Evolutionary conservation across 2,888 invertebrate genomes (phyloP), one percentile per base, ranked within the genome.

Genomic region (Apotomis capreana): DNA sequence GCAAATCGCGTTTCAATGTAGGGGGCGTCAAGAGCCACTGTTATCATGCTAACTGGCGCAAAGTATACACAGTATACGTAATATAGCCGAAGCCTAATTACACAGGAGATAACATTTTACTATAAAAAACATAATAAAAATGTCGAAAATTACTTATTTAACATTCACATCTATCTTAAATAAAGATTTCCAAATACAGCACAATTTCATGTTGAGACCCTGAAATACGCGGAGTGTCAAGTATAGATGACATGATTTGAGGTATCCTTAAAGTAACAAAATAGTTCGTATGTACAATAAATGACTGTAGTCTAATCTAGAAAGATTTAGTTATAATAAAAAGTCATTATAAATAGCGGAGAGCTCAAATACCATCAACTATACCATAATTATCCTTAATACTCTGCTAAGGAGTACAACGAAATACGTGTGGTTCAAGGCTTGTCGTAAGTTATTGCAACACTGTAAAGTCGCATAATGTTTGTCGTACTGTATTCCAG

Each of bases 81-180:
- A 49, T 70, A 64, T 70, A 62, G 62, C 74, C 68, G 74, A 73
- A 74, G 69, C 76, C 78, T 75, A 78, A 78, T 75, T 61, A 73
- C 75, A 76, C 44, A 72, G 68, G 72, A 62, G 52, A 72, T 72
- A 72, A 74, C 74, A 74, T 69, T 65, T 71, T 67, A 74, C 75
- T 75, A 71, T 63, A 70, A 73, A 64, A 68, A 52, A 55, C 58
- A 60, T 70, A 55, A 60, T 70, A 68, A 72, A 72, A 68, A 63
- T 52, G 63, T 68, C 72, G 58, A 72, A 68, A 68, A 63, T 63
- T 59, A 68, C 63, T 36, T 58, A 68, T 5, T 26, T 69, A 70
- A 74, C 68, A 46, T 69, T 70, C 55, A 64, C 65, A 70, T 37
- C 46, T 26, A 68, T 52, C 68, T 62, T 71, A 71, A 59, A 63